Percentiles rank a stretch among this genome's conserved stretches.
Evolutionary conservation across 2,113 vertebrate genomes (phyloP).

Genomic region (Erythrocercus mccallii): DNA sequence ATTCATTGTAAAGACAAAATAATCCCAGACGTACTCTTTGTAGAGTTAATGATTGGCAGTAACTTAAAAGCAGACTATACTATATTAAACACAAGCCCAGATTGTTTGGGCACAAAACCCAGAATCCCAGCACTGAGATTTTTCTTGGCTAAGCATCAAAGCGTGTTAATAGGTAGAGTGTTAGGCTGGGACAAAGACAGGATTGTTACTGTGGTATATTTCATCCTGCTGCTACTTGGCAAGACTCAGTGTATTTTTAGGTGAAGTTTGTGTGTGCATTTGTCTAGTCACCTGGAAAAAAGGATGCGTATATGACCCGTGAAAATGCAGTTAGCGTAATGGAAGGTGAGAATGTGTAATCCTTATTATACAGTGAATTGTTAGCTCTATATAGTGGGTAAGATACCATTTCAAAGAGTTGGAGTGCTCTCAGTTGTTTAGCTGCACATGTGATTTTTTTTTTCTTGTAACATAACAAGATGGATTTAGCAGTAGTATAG

Average conservation of each 20-base stretch:
- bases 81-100: slow-evolving; percentile 85
- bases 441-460: slow-evolving; percentile 12
- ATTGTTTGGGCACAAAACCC: slow-evolving; percentile 86
- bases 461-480: background rate
- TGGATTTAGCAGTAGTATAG: slow-evolving; percentile 20
- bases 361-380: slow-evolving; percentile 33
- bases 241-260: slow-evolving; percentile 62
- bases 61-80: slow-evolving; percentile 79
- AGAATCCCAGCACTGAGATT: slow-evolving; percentile 83
- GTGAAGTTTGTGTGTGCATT: slow-evolving; percentile 62
- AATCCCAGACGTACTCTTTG: slow-evolving; percentile 62
- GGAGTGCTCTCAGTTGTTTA: slow-evolving; percentile 33
- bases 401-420: slow-evolving; percentile 50
- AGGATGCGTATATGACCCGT: slow-evolving; percentile 58
- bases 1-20: slow-evolving; percentile 69
- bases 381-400: background rate
- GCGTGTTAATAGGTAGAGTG: slow-evolving; percentile 78
- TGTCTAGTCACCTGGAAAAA: slow-evolving; percentile 73
- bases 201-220: slow-evolving; percentile 80
- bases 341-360: slow-evolving; percentile 61
- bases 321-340: slow-evolving; percentile 58
- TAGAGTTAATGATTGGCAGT: slow-evolving; percentile 79
- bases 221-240: slow-evolving; percentile 74
- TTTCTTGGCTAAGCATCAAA: slow-evolving; percentile 88
- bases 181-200: slow-evolving; percentile 81